phyloP scores from a whole-genome alignment of 2,888 invertebrate species.

The Bombylius discolor region DNA sequence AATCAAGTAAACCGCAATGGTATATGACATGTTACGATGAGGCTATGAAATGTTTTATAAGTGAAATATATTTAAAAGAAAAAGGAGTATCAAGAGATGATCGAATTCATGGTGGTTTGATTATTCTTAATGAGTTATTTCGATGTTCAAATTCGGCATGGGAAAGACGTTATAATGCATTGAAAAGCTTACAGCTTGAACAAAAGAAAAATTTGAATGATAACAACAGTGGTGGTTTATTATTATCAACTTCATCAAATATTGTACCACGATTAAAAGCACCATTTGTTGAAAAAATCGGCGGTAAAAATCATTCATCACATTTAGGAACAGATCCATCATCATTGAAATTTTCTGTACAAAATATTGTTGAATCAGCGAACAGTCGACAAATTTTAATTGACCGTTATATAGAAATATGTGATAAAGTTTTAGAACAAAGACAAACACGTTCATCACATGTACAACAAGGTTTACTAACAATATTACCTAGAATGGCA shows the following conservation, averaged over 20 bases:
- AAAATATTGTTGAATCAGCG: conserved; percentile 67
- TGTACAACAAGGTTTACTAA: conserved; percentile 76
- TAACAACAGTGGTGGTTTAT: neutral
- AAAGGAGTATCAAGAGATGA: conserved; percentile 77
- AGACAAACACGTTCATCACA: conserved; percentile 59
- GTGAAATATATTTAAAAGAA: conserved; percentile 51
- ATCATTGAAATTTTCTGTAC: conserved; percentile 21
- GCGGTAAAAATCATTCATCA: conserved; percentile 20
- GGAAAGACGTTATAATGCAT: conserved; percentile 65
- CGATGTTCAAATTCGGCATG: conserved; percentile 79
- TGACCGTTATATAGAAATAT: conserved; percentile 71
- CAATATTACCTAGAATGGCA: conserved; percentile 79
- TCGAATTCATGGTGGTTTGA: conserved; percentile 79
- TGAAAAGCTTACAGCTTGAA: conserved; percentile 46
- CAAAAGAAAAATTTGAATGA: conserved; percentile 21
- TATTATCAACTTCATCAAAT: conserved; percentile 24
- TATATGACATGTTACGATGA: conserved; percentile 89
- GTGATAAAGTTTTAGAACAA: conserved; percentile 63
- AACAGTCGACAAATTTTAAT: conserved; percentile 71
- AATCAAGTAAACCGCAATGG: conserved; percentile 80
- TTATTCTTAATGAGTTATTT: conserved; percentile 87
- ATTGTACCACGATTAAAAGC: conserved; percentile 37
- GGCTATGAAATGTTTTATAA: conserved; percentile 60
- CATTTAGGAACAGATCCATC: conserved; percentile 26
- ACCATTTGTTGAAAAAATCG: conserved; percentile 35